Percentiles rank a stretch among this genome's conserved stretches.
phyloP scores from a whole-genome alignment of 92 coral and sea anemone species.

The Parazoanthus swiftii region DNA sequence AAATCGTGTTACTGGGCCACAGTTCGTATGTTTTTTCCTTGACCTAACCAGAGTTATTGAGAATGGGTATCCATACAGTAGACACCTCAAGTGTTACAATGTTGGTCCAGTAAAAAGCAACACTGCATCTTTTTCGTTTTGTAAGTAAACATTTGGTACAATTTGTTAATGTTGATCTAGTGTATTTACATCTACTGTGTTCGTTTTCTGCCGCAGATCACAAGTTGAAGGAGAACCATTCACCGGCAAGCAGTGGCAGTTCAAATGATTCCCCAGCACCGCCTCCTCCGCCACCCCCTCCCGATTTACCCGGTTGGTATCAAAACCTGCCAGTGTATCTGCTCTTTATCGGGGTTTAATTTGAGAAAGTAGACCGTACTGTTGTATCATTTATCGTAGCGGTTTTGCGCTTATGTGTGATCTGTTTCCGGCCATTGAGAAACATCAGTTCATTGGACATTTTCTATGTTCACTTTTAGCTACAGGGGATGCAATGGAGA shows the following conservation, averaged over 20 bases:
- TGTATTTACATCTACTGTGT: not conserved
- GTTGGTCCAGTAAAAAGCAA: too few species aligned
- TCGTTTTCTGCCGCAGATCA: not conserved
- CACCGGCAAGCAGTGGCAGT: slow-evolving; percentile 39
- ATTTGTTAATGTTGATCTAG: not conserved
- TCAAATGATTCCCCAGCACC: slow-evolving; percentile 41
- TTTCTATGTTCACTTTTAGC: not conserved
- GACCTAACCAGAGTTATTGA: not conserved
- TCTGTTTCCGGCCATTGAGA: too few species aligned
- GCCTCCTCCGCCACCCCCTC: slow-evolving; percentile 76
- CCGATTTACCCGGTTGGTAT: slow-evolving; percentile 66
- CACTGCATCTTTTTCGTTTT: not conserved
- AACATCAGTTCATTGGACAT: not conserved
- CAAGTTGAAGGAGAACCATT: slow-evolving; percentile 8
- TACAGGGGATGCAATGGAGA: slow-evolving; percentile 42
- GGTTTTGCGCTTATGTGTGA: not conserved
- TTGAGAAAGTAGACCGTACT: too few species aligned
- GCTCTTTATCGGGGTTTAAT: not conserved
- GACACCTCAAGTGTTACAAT: not conserved
- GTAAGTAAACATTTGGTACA: not conserved
- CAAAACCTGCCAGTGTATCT: not conserved
- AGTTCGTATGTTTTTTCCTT: not conserved
- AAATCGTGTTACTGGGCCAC: not conserved
- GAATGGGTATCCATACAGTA: not conserved
- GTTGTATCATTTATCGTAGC: not conserved